Conservation (phyloP, 2,113 vertebrate species). For the Hemibagrus wyckioides region DNA sequence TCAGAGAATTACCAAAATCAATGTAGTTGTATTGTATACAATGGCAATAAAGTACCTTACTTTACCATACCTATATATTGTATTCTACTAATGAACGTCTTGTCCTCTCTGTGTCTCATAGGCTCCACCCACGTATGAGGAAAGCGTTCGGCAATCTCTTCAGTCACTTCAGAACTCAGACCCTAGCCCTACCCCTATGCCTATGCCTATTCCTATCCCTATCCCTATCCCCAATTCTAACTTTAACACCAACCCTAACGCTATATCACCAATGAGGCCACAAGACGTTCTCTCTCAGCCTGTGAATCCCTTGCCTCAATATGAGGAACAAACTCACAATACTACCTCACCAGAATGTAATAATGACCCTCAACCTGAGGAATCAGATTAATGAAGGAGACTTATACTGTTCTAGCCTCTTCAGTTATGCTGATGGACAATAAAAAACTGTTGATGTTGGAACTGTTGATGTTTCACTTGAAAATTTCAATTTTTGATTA, state of each 20-base stretch:
- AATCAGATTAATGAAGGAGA: background rate
- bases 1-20: too few relatives aligned
- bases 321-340: constrained; percentile 34
- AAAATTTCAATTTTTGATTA: background rate
- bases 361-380: background rate
- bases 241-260: constrained; percentile 1
- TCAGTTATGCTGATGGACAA: background rate
- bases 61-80: background rate
- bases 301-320: constrained; percentile 12
- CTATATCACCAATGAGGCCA: constrained; percentile 49
- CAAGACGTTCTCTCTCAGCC: constrained; percentile 20
- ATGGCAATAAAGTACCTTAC: too few relatives aligned
- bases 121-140: constrained; percentile 76
- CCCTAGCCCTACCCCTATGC: background rate
- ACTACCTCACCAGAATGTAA: constrained; percentile 19
- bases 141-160: constrained; percentile 67
- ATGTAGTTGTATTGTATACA: too few relatives aligned
- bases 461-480: background rate
- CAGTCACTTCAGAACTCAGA: constrained; percentile 59
- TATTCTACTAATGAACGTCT: background rate
- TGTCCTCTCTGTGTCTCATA: constrained; percentile 44
- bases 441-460: background rate
- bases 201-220: too few relatives aligned
- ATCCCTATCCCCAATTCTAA: too few relatives aligned
- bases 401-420: background rate